Evolutionary conservation across 1,140 invertebrate genomes (phyloP).

Genomic region (Trichogramma pretiosum): DNA sequence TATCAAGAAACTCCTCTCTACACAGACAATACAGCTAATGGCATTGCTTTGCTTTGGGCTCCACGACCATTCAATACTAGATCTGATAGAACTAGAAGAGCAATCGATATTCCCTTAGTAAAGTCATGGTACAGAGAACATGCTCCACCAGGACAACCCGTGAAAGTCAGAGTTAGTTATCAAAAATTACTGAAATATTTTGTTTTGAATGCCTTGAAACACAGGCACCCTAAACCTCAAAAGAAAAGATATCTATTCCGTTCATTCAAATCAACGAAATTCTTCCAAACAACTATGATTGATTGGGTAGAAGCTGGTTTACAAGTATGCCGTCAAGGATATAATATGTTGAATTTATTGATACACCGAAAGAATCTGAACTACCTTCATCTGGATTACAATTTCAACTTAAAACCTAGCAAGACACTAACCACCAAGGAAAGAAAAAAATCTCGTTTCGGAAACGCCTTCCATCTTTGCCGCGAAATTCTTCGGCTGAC

Average conservation of each 20-base stretch:
- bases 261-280: slow-evolving; percentile 99
- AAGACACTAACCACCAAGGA: slow-evolving; percentile 99
- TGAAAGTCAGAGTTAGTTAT: slow-evolving; percentile 98
- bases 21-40: slow-evolving; percentile 98
- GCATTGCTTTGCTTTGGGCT: slow-evolving; percentile 96
- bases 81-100: slow-evolving; percentile 77
- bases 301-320: slow-evolving; percentile 99
- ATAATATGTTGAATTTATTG: slow-evolving; percentile 98
- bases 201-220: slow-evolving; percentile 95
- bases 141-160: slow-evolving; percentile 95
- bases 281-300: slow-evolving; percentile 98
- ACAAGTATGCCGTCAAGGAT: slow-evolving; percentile 96
- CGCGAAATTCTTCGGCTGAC: slow-evolving; percentile 95
- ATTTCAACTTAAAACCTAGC: slow-evolving; percentile 99
- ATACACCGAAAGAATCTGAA: slow-evolving; percentile 99
- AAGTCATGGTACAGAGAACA: slow-evolving; percentile 98
- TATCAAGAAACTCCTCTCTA: slow-evolving; percentile 92
- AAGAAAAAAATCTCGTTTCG: slow-evolving; percentile 97
- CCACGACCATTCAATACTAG: slow-evolving; percentile 95
- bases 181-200: slow-evolving; percentile 98
- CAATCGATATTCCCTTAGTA: slow-evolving; percentile 93
- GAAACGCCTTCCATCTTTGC: slow-evolving; percentile 99
- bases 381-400: slow-evolving; percentile 99
- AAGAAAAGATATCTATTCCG: slow-evolving; percentile 97
- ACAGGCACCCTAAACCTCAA: slow-evolving; percentile 94